Evolutionary conservation across 2,797 vertebrate genomes (phyloP), one percentile per base, ranked within the genome.

Genomic region (Vespertilio murinus): DNA sequence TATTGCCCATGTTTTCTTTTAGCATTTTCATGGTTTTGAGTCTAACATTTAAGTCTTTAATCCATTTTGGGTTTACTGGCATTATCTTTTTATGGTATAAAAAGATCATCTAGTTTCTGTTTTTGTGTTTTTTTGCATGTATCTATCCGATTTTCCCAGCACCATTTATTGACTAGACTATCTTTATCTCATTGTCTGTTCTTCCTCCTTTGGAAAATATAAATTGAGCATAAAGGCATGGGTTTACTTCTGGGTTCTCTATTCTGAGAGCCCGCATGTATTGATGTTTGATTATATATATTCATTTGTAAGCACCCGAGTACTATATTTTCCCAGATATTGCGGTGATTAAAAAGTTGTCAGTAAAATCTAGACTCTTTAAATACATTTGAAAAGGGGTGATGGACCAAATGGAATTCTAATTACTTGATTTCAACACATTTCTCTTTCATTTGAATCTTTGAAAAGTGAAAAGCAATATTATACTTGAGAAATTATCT

Each of bases 371-470:
- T 94, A 86, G 49, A 95, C 69, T 91, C 79, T 91, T 95, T 90
- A 94, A 96, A 94, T 92, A 93, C 84, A 83, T 91, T 95, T 94
- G 82, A 95, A 96, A 97, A 88, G 54, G 54, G 73, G 25, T 88
- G 85, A 94, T 40, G 67, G 92, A 89, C 90, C 92, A 96, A 93
- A 91, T 94, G 89, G 83, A 93, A 93, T 96, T 91, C 67, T 92
- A 95, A 95, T 96, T 93, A 91, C 91, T 88, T 90, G 85, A 90
- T 95, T 90, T 96, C 88, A 92, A 40, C 64, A 94, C 88, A 89
- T 87, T 95, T 95, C 82, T 95, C 61, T 95, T 95, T 75, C 74
- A 93, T 94, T 96, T 88, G 93, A 96, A 28, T 95, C 88, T 92
- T 96, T 93, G 52, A 94, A 93, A 94, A 95, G 74, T 71, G 64